Evolutionary conservation across 2,797 vertebrate species (phyloP).

Genomic region (Acipenser transmontanus): DNA sequence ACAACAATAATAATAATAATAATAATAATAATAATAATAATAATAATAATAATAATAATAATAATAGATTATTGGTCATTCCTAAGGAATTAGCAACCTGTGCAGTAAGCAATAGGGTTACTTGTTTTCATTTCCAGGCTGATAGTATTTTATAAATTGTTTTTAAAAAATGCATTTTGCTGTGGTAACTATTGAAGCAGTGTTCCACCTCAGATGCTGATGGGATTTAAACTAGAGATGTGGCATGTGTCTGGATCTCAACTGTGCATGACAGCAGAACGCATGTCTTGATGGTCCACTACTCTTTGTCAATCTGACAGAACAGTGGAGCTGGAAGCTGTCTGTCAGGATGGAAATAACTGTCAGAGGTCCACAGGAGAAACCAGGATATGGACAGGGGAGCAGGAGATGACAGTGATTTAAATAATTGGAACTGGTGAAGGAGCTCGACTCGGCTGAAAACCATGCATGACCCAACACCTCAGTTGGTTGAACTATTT

Average conservation of each 20-base stretch:
- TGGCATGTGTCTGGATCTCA: conserved; percentile 5
- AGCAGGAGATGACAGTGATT: conserved; percentile 1
- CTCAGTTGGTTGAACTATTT: neutral
- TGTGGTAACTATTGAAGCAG: neutral
- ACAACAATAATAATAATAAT: too few species aligned
- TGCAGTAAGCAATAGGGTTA: too few species aligned
- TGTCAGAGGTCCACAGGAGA: conserved; percentile 3
- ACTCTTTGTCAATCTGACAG: conserved; percentile 3
- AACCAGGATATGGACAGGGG: neutral
- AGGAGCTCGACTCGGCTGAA: neutral
- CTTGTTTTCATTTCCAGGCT: too few species aligned
- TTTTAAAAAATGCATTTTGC: too few species aligned
- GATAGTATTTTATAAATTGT: too few species aligned
- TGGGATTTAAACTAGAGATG: neutral
- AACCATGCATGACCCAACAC: conserved; percentile 3
- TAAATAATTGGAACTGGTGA: neutral
- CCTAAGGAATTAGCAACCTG: too few species aligned
- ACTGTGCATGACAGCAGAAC: conserved; percentile 6
- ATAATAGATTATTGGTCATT: too few species aligned
- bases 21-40: too few species aligned
- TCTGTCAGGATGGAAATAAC: neutral
- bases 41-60: too few species aligned
- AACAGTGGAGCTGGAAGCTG: conserved; percentile 1
- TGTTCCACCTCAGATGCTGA: neutral
- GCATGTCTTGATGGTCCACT: conserved; percentile 5